Evolutionary conservation across 2,888 invertebrate genomes (phyloP).

Genomic region (Melieria crassipennis): DNA sequence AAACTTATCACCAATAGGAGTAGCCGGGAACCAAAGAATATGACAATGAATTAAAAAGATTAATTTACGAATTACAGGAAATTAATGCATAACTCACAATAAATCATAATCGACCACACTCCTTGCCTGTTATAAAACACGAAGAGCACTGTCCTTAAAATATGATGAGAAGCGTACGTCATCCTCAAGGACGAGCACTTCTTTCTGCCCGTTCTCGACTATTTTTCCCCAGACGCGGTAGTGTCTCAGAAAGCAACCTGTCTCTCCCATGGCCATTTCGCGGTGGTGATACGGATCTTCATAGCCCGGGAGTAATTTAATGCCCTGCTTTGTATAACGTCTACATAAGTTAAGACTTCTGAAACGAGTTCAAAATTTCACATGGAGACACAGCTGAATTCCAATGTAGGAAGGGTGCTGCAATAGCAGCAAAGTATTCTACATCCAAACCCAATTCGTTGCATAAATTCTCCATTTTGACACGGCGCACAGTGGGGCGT

Average conservation of each 20-base stretch:
- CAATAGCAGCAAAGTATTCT: slow-evolving; percentile 82
- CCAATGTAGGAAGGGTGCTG: slow-evolving; percentile 67
- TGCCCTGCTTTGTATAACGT: slow-evolving; percentile 70
- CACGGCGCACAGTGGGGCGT: slow-evolving; percentile 68
- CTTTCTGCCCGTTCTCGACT: slow-evolving; percentile 69
- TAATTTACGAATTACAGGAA: no score
- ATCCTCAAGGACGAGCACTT: slow-evolving; percentile 88
- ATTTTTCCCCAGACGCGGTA: slow-evolving; percentile 85
- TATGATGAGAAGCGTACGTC: slow-evolving; percentile 92
- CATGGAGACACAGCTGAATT: neutral
- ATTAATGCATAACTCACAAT: slow-evolving; percentile 72
- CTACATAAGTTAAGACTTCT: slow-evolving; percentile 38
- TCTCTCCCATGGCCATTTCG: slow-evolving; percentile 95
- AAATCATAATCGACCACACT: slow-evolving; percentile 82
- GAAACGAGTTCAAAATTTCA: no score
- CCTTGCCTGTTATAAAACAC: slow-evolving; percentile 65
- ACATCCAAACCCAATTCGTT: slow-evolving; percentile 83
- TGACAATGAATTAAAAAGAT: slow-evolving; percentile 56
- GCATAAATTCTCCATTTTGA: slow-evolving; percentile 83
- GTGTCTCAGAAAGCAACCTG: slow-evolving; percentile 98
- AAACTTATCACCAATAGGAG: slow-evolving; percentile 93
- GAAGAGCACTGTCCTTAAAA: slow-evolving; percentile 69
- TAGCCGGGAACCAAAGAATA: slow-evolving; percentile 93
- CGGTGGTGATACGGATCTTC: slow-evolving; percentile 91
- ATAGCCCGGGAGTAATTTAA: slow-evolving; percentile 82